Conservation (phyloP, 2,113 vertebrate genomes). For the Lucifuga dentata region DNA sequence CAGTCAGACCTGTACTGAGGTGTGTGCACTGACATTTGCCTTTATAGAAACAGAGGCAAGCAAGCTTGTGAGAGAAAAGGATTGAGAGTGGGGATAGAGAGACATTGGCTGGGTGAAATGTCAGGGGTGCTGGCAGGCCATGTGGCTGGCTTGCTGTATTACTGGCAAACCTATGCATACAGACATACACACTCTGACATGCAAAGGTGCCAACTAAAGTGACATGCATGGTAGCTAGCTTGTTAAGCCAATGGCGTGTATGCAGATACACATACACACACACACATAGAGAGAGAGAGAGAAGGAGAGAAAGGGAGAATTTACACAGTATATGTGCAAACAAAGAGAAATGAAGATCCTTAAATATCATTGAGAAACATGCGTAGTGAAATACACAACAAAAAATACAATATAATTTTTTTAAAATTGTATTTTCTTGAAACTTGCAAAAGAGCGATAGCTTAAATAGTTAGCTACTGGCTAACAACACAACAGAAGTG, state of each 20-base stretch:
- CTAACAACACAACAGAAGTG: too few species aligned
- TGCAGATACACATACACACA: too few species aligned
- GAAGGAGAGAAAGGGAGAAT: too few species aligned
- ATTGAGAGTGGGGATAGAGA: constrained; percentile 21
- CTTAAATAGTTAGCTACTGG: too few species aligned
- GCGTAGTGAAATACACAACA: too few species aligned
- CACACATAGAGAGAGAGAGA: too few species aligned
- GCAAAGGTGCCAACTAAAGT: too few species aligned
- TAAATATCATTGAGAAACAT: too few species aligned
- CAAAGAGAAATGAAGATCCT: too few species aligned
- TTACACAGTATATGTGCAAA: too few species aligned
- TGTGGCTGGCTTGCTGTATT: constrained; percentile 30
- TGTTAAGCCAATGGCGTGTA: too few species aligned
- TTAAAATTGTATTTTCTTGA: not conserved
- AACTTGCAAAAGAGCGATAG: not conserved
- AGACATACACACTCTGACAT: not conserved
- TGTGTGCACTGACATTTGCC: constrained; percentile 77
- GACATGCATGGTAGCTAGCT: too few species aligned
- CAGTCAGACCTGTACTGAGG: constrained; percentile 55
- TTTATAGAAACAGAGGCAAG: constrained; percentile 45
- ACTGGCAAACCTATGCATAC: constrained; percentile 24
- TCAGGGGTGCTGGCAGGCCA: constrained; percentile 45
- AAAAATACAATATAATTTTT: not conserved
- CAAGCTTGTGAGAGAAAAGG: constrained; percentile 38
- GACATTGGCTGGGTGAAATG: constrained; percentile 59